These are phyloP conservation scores for Aldrovandia affinis DNA, from an alignment of 2,797 vertebrate species.

Conservation along the genomic window DNA sequence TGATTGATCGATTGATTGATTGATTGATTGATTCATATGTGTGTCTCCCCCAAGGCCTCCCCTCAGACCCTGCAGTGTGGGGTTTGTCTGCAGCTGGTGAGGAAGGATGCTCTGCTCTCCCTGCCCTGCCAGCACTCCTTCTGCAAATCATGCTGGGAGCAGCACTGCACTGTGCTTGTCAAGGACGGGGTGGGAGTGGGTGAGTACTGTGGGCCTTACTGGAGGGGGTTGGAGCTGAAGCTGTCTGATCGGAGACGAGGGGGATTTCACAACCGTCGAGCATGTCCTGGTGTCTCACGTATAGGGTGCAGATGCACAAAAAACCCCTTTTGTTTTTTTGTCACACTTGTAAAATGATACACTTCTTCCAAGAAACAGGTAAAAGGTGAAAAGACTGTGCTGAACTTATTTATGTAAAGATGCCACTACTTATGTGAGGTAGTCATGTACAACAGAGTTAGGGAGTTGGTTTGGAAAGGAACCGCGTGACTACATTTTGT, in stretches of 20 bases:
- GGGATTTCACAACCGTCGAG: background rate
- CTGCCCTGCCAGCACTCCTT: constrained; percentile 97
- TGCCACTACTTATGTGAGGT: background rate
- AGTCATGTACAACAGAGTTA: too few species aligned
- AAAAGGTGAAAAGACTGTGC: background rate
- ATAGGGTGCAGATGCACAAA: background rate
- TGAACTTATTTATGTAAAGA: background rate
- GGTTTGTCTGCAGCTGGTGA: constrained; percentile 95
- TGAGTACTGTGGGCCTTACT: constrained; percentile 68
- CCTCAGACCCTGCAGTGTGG: constrained; percentile 92
- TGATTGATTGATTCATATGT: constrained; percentile 8
- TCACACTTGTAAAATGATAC: background rate
- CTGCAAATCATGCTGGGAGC: constrained; percentile 98
- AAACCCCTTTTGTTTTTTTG: too few species aligned
- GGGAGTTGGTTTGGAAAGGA: too few species aligned
- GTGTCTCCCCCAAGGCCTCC: constrained; percentile 69
- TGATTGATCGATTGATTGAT: too few species aligned
- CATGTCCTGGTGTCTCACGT: background rate
- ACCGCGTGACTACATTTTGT: too few species aligned
- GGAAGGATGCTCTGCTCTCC: constrained; percentile 90
- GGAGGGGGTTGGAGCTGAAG: background rate
- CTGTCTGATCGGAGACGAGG: background rate
- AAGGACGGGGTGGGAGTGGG: constrained; percentile 96
- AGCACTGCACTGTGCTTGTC: constrained; percentile 96
- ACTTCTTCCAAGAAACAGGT: background rate